phyloP scores from a whole-genome alignment of 2,888 invertebrate species.

The Copidosoma aretas region DNA sequence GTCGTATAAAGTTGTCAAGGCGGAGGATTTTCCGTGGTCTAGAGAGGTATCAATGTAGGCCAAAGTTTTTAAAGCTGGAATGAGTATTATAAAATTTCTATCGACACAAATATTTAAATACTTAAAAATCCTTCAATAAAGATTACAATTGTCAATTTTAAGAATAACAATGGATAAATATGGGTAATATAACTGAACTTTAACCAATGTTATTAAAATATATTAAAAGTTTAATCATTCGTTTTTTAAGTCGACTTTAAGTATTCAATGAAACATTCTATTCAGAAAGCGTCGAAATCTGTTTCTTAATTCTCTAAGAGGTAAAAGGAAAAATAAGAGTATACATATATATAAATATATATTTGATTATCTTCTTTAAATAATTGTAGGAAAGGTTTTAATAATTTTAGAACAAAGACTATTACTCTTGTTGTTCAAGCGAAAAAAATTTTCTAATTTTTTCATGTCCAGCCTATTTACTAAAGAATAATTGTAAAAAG shows the following conservation, averaged over 20 bases:
- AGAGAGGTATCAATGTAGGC: too few species aligned
- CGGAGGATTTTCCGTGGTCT: too few species aligned
- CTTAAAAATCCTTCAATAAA: too few species aligned
- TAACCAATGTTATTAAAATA: too few species aligned
- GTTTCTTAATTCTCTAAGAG: conserved; percentile 39
- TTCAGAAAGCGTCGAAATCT: conserved; percentile 32
- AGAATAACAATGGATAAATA: too few species aligned
- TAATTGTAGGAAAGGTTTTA: conserved; percentile 26
- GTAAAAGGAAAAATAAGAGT: conserved; percentile 29
- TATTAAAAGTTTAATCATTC: too few species aligned
- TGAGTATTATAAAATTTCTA: too few species aligned
- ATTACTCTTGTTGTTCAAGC: conserved; percentile 25
- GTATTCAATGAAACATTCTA: conserved; percentile 29
- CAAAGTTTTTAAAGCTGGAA: too few species aligned
- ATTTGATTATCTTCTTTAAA: conserved; percentile 30
- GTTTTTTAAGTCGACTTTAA: not conserved
- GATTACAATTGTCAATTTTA: too few species aligned
- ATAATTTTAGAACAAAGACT: conserved; percentile 28
- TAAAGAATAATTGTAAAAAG: conserved; percentile 22
- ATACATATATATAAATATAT: not conserved
- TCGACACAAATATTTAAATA: too few species aligned
- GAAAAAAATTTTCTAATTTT: conserved; percentile 26
- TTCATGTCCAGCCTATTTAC: conserved; percentile 19
- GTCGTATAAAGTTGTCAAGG: too few species aligned
- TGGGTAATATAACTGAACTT: too few species aligned